phyloP scores from a whole-genome alignment of 2,888 invertebrate species.

The Arge pagana region DNA sequence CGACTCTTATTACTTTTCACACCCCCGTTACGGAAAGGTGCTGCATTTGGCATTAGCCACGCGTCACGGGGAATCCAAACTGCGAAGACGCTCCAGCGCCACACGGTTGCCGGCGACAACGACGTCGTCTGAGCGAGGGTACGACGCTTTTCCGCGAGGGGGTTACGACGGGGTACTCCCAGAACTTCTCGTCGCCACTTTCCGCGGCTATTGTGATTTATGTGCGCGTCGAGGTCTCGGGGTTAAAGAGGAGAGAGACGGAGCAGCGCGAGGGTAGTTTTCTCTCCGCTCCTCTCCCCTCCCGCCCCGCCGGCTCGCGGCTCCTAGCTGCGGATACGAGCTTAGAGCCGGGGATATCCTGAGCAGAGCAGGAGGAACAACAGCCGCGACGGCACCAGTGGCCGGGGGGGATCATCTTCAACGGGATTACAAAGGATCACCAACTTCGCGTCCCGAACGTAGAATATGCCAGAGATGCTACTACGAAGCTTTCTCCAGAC shows the following conservation, averaged over 20 bases:
- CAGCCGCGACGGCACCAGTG: conserved; percentile 28
- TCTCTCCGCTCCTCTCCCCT: conserved; percentile 10
- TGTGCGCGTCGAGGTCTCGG: conserved; percentile 53
- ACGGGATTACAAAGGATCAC: conserved; percentile 55
- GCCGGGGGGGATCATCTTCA: conserved; percentile 49
- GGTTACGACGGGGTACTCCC: conserved; percentile 41
- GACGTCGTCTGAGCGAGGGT: conserved; percentile 27
- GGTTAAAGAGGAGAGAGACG: conserved; percentile 2
- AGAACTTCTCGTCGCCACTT: conserved; percentile 54
- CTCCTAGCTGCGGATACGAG: conserved; percentile 26
- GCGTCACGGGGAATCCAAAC: conserved; percentile 27
- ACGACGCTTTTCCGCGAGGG: conserved; percentile 29
- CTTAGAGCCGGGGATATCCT: conserved; percentile 29
- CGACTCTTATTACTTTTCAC: too few species aligned
- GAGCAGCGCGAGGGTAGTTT: conserved; percentile 2
- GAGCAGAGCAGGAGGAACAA: conserved; percentile 23
- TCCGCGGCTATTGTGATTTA: conserved; percentile 57
- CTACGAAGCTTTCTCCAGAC: conserved; percentile 5
- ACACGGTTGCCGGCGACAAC: conserved; percentile 13
- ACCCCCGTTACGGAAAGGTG: too few species aligned
- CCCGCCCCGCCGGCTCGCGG: conserved; percentile 15
- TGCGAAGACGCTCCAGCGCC: too few species aligned
- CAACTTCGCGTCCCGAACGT: conserved; percentile 38
- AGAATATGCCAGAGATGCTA: conserved; percentile 16
- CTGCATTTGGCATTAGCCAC: conserved; percentile 29